phyloP scores from a whole-genome alignment of 2,113 vertebrate genomes.

The Pteropus alecto region DNA sequence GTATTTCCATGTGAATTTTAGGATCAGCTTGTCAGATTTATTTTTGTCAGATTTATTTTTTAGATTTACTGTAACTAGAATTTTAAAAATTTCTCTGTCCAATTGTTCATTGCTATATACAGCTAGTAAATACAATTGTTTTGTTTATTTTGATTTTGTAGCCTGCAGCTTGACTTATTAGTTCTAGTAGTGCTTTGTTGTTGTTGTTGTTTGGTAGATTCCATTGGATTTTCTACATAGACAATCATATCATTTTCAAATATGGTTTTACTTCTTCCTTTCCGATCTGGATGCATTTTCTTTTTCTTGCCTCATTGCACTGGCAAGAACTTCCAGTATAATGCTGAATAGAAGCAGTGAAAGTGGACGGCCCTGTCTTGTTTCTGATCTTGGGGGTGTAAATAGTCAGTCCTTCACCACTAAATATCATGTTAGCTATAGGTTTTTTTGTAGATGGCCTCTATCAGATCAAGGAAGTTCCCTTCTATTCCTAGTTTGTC shows the following conservation, averaged over 20 bases:
- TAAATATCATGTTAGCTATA: not conserved
- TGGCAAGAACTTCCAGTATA: not conserved
- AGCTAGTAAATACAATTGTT: not conserved
- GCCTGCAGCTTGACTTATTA: not conserved
- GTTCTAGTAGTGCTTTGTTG: not conserved
- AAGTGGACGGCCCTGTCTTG: not conserved
- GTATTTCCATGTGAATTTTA: conserved; percentile 13
- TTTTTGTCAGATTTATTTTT: not conserved
- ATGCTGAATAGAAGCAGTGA: not conserved
- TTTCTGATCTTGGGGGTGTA: not conserved
- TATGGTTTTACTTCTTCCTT: not conserved
- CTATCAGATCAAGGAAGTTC: not conserved
- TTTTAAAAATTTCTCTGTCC: not conserved
- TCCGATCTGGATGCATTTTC: not conserved
- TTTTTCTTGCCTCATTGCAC: not conserved
- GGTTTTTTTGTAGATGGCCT: not conserved
- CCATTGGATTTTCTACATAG: not conserved
- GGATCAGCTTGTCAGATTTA: not conserved
- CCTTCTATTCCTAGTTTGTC: not conserved
- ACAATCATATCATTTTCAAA: not conserved
- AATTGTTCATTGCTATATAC: not conserved
- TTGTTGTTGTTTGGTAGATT: not conserved
- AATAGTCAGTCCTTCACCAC: not conserved
- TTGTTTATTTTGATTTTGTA: not conserved
- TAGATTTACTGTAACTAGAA: not conserved